These are phyloP conservation scores for Apis dorsata DNA, from an alignment of 1,140 invertebrate genomes.

Conservation along the genomic window DNA sequence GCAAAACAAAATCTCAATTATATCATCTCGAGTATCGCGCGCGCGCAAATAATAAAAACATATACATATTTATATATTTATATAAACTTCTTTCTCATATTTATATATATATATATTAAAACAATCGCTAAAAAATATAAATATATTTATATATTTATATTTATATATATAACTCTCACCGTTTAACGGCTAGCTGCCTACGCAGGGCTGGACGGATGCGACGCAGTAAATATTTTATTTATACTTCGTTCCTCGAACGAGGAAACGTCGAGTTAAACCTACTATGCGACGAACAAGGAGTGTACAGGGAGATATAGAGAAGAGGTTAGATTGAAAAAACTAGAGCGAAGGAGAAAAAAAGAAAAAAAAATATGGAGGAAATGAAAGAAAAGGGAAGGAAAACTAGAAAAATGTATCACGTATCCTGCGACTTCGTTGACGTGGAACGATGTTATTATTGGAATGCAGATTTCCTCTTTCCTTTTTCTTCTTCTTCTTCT, in stretches of 20 bases:
- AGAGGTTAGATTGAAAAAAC: neutral
- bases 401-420: constrained; percentile 52
- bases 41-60: constrained; percentile 57
- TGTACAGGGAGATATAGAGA: neutral
- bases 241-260: constrained; percentile 24
- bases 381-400: neutral
- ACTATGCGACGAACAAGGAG: constrained; percentile 28
- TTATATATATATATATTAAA: constrained; percentile 69
- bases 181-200: constrained; percentile 73
- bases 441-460: neutral
- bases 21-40: constrained; percentile 8
- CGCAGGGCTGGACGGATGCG: constrained; percentile 75
- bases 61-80: constrained; percentile 55
- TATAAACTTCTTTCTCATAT: constrained; percentile 37
- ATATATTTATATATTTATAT: constrained; percentile 65
- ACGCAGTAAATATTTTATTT: constrained; percentile 63
- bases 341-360: neutral
- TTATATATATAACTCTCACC: constrained; percentile 62
- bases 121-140: constrained; percentile 76
- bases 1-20: constrained; percentile 26
- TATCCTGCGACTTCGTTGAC: constrained; percentile 48
- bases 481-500: no score
- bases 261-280: constrained; percentile 20
- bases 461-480: neutral
- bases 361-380: neutral